These are phyloP conservation scores for Idaea straminata DNA, from an alignment of 2,888 invertebrate genomes.

Conservation along the genomic window DNA sequence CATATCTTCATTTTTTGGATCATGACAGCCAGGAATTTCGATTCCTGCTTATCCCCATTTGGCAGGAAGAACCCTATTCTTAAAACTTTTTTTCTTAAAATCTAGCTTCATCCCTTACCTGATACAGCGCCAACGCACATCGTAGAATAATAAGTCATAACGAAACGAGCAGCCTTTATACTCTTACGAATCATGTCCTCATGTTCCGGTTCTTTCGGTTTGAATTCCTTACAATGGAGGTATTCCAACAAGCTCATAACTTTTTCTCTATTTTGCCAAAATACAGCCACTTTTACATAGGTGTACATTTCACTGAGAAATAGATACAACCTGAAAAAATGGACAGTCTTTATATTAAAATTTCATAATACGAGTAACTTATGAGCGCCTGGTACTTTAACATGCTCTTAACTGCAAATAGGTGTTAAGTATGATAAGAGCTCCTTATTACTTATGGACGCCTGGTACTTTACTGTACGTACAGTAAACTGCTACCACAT, in stretches of 20 bases:
- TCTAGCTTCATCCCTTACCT: constrained; percentile 39
- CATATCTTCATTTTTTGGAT: too few relatives aligned
- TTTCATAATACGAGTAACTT: background rate
- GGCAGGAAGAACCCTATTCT: too few relatives aligned
- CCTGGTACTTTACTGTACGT: too few relatives aligned
- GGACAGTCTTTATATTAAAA: background rate
- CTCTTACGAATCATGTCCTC: constrained; percentile 56
- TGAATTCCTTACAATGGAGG: constrained; percentile 64
- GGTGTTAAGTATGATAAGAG: too few relatives aligned
- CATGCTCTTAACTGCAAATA: too few relatives aligned
- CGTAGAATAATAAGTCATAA: constrained; percentile 68
- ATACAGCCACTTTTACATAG: constrained; percentile 69
- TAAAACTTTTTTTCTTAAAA: too few relatives aligned
- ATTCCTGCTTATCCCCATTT: too few relatives aligned
- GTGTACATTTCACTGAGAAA: constrained; percentile 77
- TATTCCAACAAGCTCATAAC: constrained; percentile 59
- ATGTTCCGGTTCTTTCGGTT: constrained; percentile 64
- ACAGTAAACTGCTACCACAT: too few relatives aligned
- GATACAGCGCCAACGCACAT: constrained; percentile 74
- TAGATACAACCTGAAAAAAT: constrained; percentile 59
- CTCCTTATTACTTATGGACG: too few relatives aligned
- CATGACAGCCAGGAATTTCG: too few relatives aligned
- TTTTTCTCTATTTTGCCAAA: constrained; percentile 68
- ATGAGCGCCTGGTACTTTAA: too few relatives aligned
- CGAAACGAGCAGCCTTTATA: constrained; percentile 62